Base-by-base conservation (phyloP, 2,888 invertebrate species). In the Plusia festucae region DNA sequence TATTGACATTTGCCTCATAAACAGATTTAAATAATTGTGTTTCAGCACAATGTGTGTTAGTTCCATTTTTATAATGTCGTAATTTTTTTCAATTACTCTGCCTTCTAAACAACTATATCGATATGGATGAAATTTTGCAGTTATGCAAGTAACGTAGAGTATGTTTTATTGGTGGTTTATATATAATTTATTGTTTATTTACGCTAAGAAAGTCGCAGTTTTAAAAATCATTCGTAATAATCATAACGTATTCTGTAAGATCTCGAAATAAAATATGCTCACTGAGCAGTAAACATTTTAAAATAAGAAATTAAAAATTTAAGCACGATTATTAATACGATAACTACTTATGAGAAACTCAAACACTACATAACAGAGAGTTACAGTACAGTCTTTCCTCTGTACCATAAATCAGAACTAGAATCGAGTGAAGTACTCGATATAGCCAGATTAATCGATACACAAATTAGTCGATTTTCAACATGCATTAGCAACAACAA, bases 381-480 rank as follows among this genome's bases (percentile, higher is more conserved):
- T n/a, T n/a, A n/a, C n/a, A n/a, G n/a, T n/a, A 40, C 40, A 30
- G 9, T 30, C 30, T 9, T 8, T 30, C 30, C 9, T 7, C 30
- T 7, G 18, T 8, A 18, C 46, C 18, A 15, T 49, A 18, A 9
- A 20, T 9, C 13, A 11, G 11, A 18, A 49, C 11, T 46, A 46
- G 46, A 46, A 18, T 46, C 16, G 18, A 46, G 18, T 16, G 44
- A 16, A 44, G 44, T 20, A 24, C 22, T 61, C 53, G 51, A 56
- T 16, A 52, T 3, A 18, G 46, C 58, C 65, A 22, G 62, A 55
- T 59, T 58, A 60, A 49, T 53, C 55, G 53, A 69, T 64, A 34
- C 61, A 70, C n/a, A 22, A 8, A 44, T 57, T 22, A 62, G 40
- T 62, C 3, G 66, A 57, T 62, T 22, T 62, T 52, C 55, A 75